Percentiles rank a stretch among this genome's conserved stretches.
Evolutionary conservation across 2,888 invertebrate species (phyloP).

Genomic region (Ectobius pallidus): DNA sequence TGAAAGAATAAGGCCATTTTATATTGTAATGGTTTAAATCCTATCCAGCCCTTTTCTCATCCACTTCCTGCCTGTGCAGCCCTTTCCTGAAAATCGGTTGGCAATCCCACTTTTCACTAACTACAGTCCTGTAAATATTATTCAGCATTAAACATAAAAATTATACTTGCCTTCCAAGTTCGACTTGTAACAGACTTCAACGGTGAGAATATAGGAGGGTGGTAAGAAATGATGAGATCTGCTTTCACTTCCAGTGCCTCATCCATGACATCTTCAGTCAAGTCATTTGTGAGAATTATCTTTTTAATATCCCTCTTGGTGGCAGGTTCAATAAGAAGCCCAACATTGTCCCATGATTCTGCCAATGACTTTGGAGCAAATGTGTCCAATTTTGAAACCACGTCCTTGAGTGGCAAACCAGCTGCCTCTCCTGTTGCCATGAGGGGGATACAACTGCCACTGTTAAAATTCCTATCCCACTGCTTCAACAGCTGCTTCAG

Average conservation of each 20-base stretch:
- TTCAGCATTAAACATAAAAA: no score
- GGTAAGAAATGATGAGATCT: constrained; percentile 89
- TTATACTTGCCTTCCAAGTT: constrained; percentile 67
- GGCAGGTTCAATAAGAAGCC: constrained; percentile 83
- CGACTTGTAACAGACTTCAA: constrained; percentile 73
- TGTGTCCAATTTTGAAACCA: constrained; percentile 66
- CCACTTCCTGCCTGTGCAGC: no score
- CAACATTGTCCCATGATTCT: constrained; percentile 95
- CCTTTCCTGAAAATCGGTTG: no score
- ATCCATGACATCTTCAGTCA: constrained; percentile 84
- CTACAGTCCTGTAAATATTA: no score
- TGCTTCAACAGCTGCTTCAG: no score
- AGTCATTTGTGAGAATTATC: constrained; percentile 88
- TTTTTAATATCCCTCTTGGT: constrained; percentile 63
- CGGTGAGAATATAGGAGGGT: constrained; percentile 92
- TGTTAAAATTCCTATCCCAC: no score
- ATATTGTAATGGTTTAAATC: no score
- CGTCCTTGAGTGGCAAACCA: constrained; percentile 53
- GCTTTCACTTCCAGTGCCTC: constrained; percentile 74
- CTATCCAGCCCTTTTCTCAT: no score
- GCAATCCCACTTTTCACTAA: no score
- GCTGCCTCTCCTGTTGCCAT: constrained; percentile 1
- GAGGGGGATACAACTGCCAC: not conserved
- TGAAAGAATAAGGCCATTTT: no score
- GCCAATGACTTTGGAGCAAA: constrained; percentile 76